Evolutionary conservation across 2,888 invertebrate genomes (phyloP).

Genomic region (Bedellia somnulentella): DNA sequence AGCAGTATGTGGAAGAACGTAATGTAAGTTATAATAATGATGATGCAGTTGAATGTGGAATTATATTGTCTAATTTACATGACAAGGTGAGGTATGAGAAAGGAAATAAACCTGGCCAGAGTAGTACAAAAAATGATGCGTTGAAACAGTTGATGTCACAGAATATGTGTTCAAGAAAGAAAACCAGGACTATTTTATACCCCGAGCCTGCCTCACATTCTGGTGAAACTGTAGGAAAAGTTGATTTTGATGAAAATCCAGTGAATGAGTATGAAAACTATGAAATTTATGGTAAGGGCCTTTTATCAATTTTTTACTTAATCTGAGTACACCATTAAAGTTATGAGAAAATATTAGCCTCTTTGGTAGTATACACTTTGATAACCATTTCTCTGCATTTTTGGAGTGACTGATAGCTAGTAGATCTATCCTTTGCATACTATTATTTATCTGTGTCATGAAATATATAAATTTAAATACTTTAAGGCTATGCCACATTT

Average conservation of each 20-base stretch:
- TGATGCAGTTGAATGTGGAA: slow-evolving; percentile 34
- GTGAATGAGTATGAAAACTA: slow-evolving; percentile 21
- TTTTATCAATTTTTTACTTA: background rate
- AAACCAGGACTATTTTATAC: slow-evolving; percentile 39
- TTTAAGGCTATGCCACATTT: no score
- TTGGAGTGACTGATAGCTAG: no score
- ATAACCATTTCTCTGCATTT: no score
- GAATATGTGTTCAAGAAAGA: slow-evolving; percentile 32
- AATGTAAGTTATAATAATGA: slow-evolving; percentile 24
- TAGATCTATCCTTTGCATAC: no score
- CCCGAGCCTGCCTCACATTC: slow-evolving; percentile 29
- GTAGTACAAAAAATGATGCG: slow-evolving; percentile 28
- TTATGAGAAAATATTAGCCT: background rate
- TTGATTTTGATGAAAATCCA: slow-evolving; percentile 30
- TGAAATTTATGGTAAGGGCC: slow-evolving; percentile 23
- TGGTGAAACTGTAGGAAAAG: slow-evolving; percentile 45
- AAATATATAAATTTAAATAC: no score
- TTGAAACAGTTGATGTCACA: slow-evolving; percentile 43
- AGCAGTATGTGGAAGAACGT: slow-evolving; percentile 5
- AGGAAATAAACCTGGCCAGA: slow-evolving; percentile 21
- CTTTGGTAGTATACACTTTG: background rate
- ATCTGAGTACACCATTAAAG: background rate
- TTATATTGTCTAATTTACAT: slow-evolving; percentile 29
- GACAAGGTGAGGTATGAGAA: slow-evolving; percentile 34
- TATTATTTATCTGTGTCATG: no score